Evolutionary conservation across 2,888 invertebrate species (phyloP).

Genomic region (Siphlonurus alternatus): DNA sequence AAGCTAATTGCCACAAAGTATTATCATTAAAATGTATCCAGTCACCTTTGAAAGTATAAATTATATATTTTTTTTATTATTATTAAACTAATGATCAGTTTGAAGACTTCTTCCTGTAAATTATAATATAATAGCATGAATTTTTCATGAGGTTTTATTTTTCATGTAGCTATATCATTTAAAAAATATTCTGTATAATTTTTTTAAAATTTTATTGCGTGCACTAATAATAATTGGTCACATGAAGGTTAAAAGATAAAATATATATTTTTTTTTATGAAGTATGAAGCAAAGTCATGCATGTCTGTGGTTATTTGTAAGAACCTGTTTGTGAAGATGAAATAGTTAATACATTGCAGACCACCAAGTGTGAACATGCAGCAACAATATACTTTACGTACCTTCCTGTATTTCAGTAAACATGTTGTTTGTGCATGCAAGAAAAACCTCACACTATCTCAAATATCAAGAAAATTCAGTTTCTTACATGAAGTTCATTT

Average conservation of each 20-base stretch:
- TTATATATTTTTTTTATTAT: conserved; percentile 6
- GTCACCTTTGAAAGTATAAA: no score
- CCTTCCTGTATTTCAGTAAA: no score
- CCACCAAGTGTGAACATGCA: no score
- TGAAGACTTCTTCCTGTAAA: background rate
- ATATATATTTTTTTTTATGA: background rate
- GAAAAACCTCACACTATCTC: no score
- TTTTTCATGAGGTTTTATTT: background rate
- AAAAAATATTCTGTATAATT: conserved; percentile 7
- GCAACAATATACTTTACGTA: no score
- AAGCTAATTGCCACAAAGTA: no score
- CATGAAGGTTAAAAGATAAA: background rate
- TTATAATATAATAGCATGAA: conserved; percentile 2
- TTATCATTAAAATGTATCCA: background rate
- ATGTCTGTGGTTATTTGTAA: background rate
- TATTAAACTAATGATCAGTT: background rate
- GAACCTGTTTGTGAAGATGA: background rate
- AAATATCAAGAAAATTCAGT: no score
- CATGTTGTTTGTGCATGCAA: no score
- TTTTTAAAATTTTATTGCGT: background rate
- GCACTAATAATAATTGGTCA: background rate
- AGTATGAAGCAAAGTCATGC: background rate
- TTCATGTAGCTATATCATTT: background rate
- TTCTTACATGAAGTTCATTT: no score
- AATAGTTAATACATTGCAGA: background rate